Conservation (phyloP, 1,140 invertebrate genomes). For the Brachionus koreanus region DNA sequence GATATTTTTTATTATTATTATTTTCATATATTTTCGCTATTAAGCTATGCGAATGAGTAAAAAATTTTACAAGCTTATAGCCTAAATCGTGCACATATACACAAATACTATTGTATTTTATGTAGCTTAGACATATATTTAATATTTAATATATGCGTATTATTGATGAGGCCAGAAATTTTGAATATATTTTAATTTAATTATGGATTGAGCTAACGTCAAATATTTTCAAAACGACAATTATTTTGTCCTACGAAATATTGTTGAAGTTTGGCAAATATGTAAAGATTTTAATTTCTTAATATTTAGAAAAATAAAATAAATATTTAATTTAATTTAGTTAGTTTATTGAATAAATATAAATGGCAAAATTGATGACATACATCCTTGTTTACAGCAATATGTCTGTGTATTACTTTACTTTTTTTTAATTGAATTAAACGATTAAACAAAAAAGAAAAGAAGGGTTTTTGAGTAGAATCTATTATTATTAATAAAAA, state of each 20-base stretch:
- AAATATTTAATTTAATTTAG: too few species aligned
- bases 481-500: too few species aligned
- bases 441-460: too few species aligned
- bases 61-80: background rate
- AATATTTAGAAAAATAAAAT: too few species aligned
- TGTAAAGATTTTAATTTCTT: background rate
- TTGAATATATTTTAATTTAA: background rate
- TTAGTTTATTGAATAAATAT: too few species aligned
- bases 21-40: background rate
- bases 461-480: too few species aligned
- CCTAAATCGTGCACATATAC: background rate
- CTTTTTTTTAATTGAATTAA: too few species aligned
- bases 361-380: too few species aligned
- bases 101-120: background rate
- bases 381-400: too few species aligned
- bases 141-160: background rate
- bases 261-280: background rate
- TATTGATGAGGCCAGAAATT: background rate
- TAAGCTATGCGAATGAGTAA: conserved; percentile 36
- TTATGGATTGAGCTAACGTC: background rate
- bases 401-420: too few species aligned
- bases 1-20: conserved; percentile 37
- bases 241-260: background rate
- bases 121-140: background rate
- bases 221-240: background rate